phyloP scores from a whole-genome alignment of 2,113 vertebrate genomes.

The Eptatretus burgeri region DNA sequence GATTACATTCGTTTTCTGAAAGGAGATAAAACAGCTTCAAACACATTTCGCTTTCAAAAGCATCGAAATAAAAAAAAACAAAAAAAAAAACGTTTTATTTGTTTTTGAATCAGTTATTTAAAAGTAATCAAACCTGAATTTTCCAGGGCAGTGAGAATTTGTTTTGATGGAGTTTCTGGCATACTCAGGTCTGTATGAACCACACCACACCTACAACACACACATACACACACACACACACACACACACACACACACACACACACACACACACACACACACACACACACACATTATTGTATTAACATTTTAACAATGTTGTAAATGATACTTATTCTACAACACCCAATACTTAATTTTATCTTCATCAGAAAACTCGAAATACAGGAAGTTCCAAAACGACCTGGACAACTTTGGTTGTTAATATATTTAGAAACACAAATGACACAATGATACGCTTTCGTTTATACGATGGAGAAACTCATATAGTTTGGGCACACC shows the following conservation, averaged over 20 bases:
- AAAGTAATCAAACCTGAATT: constrained; percentile 38
- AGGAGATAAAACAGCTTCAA: accelerated
- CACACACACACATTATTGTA: neutral
- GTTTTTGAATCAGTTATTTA: neutral
- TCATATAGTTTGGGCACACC: no score
- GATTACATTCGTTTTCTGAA: constrained; percentile 6
- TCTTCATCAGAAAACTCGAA: no score
- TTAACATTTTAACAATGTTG: no score
- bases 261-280: no score
- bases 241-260: constrained; percentile 43
- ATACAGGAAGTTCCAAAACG: no score
- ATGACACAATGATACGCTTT: no score
- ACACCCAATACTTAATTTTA: no score
- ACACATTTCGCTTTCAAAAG: neutral
- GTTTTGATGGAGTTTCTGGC: constrained; percentile 77
- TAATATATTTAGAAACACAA: no score
- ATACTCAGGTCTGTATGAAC: constrained; percentile 68
- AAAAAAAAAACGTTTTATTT: no score
- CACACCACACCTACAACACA: constrained; percentile 44
- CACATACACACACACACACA: neutral
- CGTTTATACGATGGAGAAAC: no score
- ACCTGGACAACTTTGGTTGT: no score
- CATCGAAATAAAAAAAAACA: constrained; percentile 7
- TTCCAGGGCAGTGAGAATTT: constrained; percentile 66
- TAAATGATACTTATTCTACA: no score